Percentiles rank a stretch among this genome's conserved stretches.
These are phyloP conservation scores for Drosophila carrolli DNA, from an alignment of 1,140 invertebrate species.

Conservation along the genomic window DNA sequence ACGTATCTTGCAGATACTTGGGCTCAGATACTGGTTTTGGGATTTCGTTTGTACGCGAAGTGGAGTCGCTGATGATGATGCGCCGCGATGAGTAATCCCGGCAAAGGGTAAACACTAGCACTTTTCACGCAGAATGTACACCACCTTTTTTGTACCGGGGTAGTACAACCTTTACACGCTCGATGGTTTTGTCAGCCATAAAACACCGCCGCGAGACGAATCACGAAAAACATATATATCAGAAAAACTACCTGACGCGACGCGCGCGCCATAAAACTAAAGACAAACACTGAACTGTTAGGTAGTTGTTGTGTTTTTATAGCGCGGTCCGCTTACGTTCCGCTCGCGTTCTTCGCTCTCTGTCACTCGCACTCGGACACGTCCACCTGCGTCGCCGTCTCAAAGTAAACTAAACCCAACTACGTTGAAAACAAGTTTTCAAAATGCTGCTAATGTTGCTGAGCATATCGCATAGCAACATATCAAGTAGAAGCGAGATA, in stretches of 20 bases:
- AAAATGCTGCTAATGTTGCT: conserved; percentile 27
- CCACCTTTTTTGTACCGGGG: conserved; percentile 12
- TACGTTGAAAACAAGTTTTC: conserved; percentile 80
- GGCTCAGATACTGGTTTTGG: conserved; percentile 77
- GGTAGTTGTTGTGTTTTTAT: conserved; percentile 50
- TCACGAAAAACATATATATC: conserved; percentile 47
- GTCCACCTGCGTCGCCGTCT: conserved; percentile 77
- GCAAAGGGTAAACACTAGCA: conserved; percentile 43
- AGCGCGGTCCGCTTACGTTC: conserved; percentile 64
- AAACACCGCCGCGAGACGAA: conserved; percentile 41
- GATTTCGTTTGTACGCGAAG: conserved; percentile 60
- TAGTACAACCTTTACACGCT: conserved; percentile 74
- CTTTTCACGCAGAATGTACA: conserved; percentile 32
- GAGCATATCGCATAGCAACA: conserved; percentile 46
- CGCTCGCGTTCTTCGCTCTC: conserved; percentile 49
- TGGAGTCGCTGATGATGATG: conserved; percentile 30
- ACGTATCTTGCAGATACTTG: conserved; percentile 80
- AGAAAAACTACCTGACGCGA: conserved; percentile 75
- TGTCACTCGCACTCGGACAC: conserved; percentile 42
- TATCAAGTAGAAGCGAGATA: conserved; percentile 56
- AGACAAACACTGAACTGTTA: conserved; percentile 49
- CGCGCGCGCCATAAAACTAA: conserved; percentile 74
- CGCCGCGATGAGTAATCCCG: conserved; percentile 55
- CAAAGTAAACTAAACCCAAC: conserved; percentile 79
- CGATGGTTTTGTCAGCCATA: conserved; percentile 58